A percentile compares a stretch with the other conserved stretches of the same genome.
Evolutionary conservation across 2,797 vertebrate genomes (phyloP).

Genomic region (Simalia tracyae): DNA sequence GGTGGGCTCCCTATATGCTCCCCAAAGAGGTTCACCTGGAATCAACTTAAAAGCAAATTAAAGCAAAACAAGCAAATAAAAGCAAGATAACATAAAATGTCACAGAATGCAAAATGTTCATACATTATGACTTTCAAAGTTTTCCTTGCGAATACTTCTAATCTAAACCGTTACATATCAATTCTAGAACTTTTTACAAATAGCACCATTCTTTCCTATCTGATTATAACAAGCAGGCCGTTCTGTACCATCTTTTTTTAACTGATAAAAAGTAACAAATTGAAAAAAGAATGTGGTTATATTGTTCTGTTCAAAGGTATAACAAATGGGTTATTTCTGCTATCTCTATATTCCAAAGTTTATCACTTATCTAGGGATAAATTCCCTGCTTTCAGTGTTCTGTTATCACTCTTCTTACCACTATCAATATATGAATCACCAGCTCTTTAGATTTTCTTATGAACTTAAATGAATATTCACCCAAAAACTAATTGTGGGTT

Average conservation of each 20-base stretch:
- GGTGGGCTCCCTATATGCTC: not conserved
- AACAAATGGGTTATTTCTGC: not conserved
- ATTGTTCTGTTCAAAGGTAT: not conserved
- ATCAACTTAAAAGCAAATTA: not conserved
- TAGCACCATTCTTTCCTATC: not conserved
- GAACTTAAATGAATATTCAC: not conserved
- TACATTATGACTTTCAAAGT: not conserved
- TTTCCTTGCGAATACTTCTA: not conserved
- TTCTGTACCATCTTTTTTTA: not conserved
- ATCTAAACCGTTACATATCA: not conserved
- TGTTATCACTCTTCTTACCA: not conserved
- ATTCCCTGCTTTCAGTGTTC: not conserved
- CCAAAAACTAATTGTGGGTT: not conserved
- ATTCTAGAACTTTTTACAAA: not conserved
- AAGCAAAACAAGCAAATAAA: not conserved
- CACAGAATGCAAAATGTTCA: not conserved
- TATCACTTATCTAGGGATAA: not conserved
- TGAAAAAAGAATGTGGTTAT: not conserved
- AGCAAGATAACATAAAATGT: not conserved
- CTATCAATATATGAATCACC: not conserved
- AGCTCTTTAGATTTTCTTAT: not conserved
- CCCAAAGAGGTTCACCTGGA: not conserved
- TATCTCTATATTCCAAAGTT: not conserved
- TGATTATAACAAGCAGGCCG: not conserved
- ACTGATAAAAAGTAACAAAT: not conserved